Evolutionary conservation across 2,113 vertebrate genomes (phyloP).

Genomic region (Chamaea fasciata): DNA sequence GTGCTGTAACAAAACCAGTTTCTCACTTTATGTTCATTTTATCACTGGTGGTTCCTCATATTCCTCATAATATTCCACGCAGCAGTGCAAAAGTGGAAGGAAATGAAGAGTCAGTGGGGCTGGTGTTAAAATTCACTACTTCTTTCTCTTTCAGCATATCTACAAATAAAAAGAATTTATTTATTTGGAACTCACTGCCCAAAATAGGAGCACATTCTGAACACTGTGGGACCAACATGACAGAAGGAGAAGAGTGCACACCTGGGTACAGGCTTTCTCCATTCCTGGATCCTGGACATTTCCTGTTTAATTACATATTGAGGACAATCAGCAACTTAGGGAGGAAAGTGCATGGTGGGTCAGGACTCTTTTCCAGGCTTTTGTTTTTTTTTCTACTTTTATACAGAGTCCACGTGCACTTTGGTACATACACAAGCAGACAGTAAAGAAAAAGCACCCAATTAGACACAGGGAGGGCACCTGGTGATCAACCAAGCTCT

Average conservation of each 20-base stretch:
- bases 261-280: not conserved
- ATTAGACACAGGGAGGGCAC: not conserved
- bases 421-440: accelerated
- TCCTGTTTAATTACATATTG: not conserved
- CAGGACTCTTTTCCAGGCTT: not conserved
- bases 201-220: not conserved
- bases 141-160: not conserved
- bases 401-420: not conserved
- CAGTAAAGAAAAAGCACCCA: not conserved
- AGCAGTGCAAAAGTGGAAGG: accelerated
- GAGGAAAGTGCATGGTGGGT: not conserved
- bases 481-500: not conserved
- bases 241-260: not conserved
- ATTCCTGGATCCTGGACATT: not conserved
- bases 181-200: not conserved
- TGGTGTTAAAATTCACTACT: not conserved
- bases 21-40: not conserved
- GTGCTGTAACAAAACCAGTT: not conserved
- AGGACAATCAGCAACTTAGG: not conserved
- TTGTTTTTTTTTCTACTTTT: not conserved
- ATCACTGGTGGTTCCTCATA: not conserved
- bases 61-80: not conserved
- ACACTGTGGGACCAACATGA: not conserved
- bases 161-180: not conserved
- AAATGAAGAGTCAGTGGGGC: not conserved